Evolutionary conservation across 1,140 invertebrate genomes (phyloP), one percentile per base, ranked within the genome.

Genomic region (Lepidurus couesii): DNA sequence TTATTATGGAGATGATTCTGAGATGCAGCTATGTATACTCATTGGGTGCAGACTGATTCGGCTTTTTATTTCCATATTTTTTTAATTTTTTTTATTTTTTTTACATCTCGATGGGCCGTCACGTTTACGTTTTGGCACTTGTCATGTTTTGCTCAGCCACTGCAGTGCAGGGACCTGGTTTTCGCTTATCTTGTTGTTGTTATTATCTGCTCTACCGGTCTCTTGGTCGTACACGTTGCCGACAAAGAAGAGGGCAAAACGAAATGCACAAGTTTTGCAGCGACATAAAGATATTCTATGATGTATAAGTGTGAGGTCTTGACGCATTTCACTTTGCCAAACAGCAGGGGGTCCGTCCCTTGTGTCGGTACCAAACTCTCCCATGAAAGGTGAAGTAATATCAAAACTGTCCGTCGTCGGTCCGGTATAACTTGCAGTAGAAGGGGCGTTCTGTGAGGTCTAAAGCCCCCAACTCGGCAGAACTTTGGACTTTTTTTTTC

Each of bases 301-400:
- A 65, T 65, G 53, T 65, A 21, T 65, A 65, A 65, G 53, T 65
- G 53, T 65, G 53, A 65, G 53, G 16, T 65, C 53, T 65, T 65
- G 53, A 65, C 53, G 53, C 53, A 65, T 65, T 65, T 65, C 21
- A 65, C 53, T 65, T 65, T 65, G 53, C 53, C 53, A 65, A 65
- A 65, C 53, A 0, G 21, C 53, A 65, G 53, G 53, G 53, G 53
- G 53, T 34, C 53, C 53, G 1, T 65, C 53, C 53, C 53, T n/a
- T 65, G 53, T 65, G 13, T 21, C 4, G 1, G 16, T 8, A 65
- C 21, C 45, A 16, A 65, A 34, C 34, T 34, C 53, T 65, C 1
- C 8, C 16, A 21, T 21, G 53, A 65, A 65, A 21, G 16, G 21
- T n/a, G 16, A 65, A 7, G 16, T 1, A 65, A 21, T 65, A 16